A percentile compares a stretch with the other conserved stretches of the same genome.
phyloP scores from a whole-genome alignment of 30 jellyfish, hydroid and myxozoan species.

The Pseudorhiza aurosa region DNA sequence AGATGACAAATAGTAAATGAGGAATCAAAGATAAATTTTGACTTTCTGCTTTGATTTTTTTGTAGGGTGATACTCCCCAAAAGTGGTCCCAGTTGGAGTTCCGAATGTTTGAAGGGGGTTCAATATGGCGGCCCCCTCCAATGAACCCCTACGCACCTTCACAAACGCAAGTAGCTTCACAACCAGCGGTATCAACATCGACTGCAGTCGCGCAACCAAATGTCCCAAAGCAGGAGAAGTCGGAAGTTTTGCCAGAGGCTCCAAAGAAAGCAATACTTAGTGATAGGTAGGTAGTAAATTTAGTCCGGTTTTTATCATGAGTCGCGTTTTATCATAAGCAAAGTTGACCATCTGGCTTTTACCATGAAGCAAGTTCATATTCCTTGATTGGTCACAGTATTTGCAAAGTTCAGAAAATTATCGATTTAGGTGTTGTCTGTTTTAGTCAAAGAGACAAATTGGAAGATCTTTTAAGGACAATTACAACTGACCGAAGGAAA shows the following conservation, averaged over 20 bases:
- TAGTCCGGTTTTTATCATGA: too few species aligned
- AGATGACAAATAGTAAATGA: too few species aligned
- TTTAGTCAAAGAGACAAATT: slow-evolving; percentile 91
- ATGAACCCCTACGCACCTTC: slow-evolving; percentile 84
- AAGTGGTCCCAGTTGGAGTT: slow-evolving; percentile 89
- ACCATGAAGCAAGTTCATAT: too few species aligned
- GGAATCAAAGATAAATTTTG: too few species aligned
- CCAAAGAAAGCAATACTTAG: slow-evolving; percentile 52
- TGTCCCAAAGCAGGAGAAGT: slow-evolving; percentile 37
- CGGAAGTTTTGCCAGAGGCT: slow-evolving; percentile 11
- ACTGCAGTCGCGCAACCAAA: slow-evolving; percentile 78
- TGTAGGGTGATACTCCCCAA: slow-evolving; percentile 96
- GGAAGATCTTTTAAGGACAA: slow-evolving; percentile 84
- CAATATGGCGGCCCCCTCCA: slow-evolving; percentile 98
- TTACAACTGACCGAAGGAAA: slow-evolving; percentile 83
- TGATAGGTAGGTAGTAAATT: slow-evolving; percentile 81
- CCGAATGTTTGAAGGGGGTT: slow-evolving; percentile 94
- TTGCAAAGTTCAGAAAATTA: too few species aligned
- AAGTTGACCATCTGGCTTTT: too few species aligned
- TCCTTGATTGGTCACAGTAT: too few species aligned
- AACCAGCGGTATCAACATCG: slow-evolving; percentile 78
- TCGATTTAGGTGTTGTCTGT: too few species aligned
- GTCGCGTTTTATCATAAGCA: too few species aligned
- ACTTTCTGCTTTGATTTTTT: neutral
- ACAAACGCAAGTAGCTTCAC: slow-evolving; percentile 70